phyloP scores from a whole-genome alignment of 2,888 invertebrate genomes.

The Philaethria dido region DNA sequence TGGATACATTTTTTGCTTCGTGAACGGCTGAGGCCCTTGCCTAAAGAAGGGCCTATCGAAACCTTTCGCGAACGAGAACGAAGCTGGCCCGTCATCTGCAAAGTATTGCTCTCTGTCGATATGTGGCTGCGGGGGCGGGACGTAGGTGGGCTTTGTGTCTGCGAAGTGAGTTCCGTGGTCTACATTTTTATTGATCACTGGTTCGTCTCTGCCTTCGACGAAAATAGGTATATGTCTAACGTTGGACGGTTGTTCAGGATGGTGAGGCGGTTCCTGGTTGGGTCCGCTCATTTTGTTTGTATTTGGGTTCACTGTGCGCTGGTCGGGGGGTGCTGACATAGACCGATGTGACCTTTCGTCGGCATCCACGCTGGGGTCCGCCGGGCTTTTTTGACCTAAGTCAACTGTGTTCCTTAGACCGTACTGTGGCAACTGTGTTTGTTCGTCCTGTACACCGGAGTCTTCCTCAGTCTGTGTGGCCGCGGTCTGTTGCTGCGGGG shows the following conservation, averaged over 20 bases:
- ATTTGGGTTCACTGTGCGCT: constrained; percentile 60
- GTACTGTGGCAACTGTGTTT: constrained; percentile 84
- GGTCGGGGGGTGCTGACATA: constrained; percentile 91
- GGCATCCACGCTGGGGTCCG: constrained; percentile 78
- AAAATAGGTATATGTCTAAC: constrained; percentile 94
- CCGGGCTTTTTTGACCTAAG: constrained; percentile 87
- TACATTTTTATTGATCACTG: constrained; percentile 87
- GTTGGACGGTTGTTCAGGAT: constrained; percentile 68
- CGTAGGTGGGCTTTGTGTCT: constrained; percentile 65
- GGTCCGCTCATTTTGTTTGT: constrained; percentile 67
- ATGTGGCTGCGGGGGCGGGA: constrained; percentile 64
- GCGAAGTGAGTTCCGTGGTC: constrained; percentile 67
- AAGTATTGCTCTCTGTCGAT: constrained; percentile 76
- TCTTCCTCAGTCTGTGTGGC: constrained; percentile 73
- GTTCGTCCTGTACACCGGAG: constrained; percentile 56
- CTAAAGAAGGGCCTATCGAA: constrained; percentile 74
- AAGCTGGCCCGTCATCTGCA: constrained; percentile 64
- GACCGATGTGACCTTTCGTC: constrained; percentile 87
- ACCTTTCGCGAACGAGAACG: constrained; percentile 72
- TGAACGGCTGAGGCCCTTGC: constrained; percentile 77
- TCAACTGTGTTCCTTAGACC: constrained; percentile 91
- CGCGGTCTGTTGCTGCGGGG: constrained; percentile 62
- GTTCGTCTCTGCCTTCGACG: constrained; percentile 93
- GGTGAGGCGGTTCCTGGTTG: constrained; percentile 58
- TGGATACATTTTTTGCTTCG: constrained; percentile 77